Conservation (phyloP, 2,113 vertebrate genomes). For the Plecotus auritus region DNA sequence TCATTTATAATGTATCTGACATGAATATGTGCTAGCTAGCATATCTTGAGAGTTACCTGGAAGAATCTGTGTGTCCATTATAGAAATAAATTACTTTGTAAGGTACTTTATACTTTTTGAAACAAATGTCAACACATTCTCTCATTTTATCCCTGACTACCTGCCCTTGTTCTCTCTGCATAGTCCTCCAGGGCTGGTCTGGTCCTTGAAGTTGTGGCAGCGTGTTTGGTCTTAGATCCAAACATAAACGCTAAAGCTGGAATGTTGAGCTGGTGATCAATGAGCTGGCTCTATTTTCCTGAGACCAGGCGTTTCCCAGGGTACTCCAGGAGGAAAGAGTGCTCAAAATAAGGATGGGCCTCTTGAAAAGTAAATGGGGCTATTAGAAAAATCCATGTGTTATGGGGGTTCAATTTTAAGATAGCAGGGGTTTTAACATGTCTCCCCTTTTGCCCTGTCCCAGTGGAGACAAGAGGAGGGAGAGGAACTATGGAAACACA, state of each 20-base stretch:
- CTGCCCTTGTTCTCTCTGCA: background rate
- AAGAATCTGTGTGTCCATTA: background rate
- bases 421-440: background rate
- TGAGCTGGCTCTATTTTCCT: background rate
- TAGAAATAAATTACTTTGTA: slow-evolving; percentile 2
- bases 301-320: background rate
- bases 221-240: background rate
- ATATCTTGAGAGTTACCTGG: slow-evolving; percentile 25
- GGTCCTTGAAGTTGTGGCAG: background rate
- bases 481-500: background rate
- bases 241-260: background rate
- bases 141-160: background rate
- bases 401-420: background rate
- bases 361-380: background rate
- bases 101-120: background rate
- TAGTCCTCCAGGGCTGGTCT: background rate
- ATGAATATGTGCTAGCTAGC: background rate
- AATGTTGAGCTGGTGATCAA: background rate
- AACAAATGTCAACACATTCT: background rate
- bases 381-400: background rate
- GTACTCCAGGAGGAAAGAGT: background rate
- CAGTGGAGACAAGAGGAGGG: background rate
- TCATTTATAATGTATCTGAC: background rate
- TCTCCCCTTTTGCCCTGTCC: background rate
- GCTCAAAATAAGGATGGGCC: background rate